Evolutionary conservation across 2,888 invertebrate genomes (phyloP), one percentile per base, ranked within the genome.

Genomic region (Polydrusus tereticollis): DNA sequence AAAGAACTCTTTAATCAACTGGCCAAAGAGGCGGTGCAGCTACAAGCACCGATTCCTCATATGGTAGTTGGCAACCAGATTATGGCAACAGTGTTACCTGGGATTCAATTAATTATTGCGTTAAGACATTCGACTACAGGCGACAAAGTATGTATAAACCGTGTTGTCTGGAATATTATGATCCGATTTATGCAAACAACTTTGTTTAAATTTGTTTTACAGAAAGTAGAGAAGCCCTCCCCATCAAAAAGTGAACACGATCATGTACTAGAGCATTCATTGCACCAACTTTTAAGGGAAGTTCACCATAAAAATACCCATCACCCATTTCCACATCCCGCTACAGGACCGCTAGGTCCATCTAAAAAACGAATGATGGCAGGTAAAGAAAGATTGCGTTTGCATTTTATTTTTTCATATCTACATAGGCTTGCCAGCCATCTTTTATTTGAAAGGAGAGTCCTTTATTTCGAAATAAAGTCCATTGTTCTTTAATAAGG

Each of bases 1-100:
- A 98, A 98, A 86, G 98, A 98, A 85, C 86, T 98, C 33, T 98
- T 98, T 83, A 94, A 96, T 76, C 94, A 98, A 80, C 86, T 98
- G 65, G 98, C 98, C 0, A 92, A 96, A 63, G 98, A 98, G 85
- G 98, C 98, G 0, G 97, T 98, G 4, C 96, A 97, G 82, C 86
- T 97, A 2, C 95, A 96, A 81, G 94, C 96, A 0, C 93, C 95
- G 0, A 96, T 98, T 82, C 98, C 98, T 0, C 98, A 98, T 81
- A 94, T 98, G 90, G 98, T 98, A 6, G 96, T 98, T 43, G 97
- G 97, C 12, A 98, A 98, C 86, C 97, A 98, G 86, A 98, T 98
- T 75, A 95, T 97, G 88, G 96, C 97, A 2, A 97, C 97, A 20
- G 94, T 96, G 36, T 83, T 98, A 76, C 97, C 98, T 8, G 97